These are phyloP conservation scores for Agapornis roseicollis DNA, from an alignment of 2,113 vertebrate species.

Conservation along the genomic window DNA sequence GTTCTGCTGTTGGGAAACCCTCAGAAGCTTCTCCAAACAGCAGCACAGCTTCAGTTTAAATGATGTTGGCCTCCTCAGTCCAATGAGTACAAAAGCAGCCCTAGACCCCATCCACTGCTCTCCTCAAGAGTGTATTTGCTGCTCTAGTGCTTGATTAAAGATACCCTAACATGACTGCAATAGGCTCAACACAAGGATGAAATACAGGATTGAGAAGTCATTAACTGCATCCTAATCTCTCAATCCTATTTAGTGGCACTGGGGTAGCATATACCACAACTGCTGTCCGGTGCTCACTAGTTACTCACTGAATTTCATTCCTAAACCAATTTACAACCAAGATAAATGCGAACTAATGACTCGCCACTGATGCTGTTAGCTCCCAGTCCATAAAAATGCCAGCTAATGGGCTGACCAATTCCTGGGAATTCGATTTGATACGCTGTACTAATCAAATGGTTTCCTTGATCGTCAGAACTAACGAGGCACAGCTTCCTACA, in stretches of 20 bases:
- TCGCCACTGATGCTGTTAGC: not conserved
- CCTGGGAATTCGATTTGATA: not conserved
- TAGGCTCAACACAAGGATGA: rapidly evolving
- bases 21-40: not conserved
- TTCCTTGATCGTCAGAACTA: not conserved
- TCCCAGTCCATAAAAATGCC: rapidly evolving
- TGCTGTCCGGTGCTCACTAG: not conserved
- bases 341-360: not conserved
- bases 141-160: not conserved
- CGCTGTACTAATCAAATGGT: not conserved
- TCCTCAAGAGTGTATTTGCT: not conserved
- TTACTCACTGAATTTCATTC: not conserved
- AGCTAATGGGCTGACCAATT: rapidly evolving
- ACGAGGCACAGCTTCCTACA: not conserved
- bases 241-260: not conserved
- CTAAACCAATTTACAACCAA: not conserved
- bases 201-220: not conserved
- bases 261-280: not conserved
- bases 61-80: not conserved
- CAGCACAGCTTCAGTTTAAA: not conserved
- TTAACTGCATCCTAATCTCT: slow-evolving; percentile 21
- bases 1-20: not conserved
- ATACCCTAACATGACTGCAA: not conserved
- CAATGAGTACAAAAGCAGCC: not conserved
- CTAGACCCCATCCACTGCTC: not conserved